These are phyloP conservation scores for Parnassius mnemosyne DNA, from an alignment of 2,888 invertebrate species.

Conservation along the genomic window DNA sequence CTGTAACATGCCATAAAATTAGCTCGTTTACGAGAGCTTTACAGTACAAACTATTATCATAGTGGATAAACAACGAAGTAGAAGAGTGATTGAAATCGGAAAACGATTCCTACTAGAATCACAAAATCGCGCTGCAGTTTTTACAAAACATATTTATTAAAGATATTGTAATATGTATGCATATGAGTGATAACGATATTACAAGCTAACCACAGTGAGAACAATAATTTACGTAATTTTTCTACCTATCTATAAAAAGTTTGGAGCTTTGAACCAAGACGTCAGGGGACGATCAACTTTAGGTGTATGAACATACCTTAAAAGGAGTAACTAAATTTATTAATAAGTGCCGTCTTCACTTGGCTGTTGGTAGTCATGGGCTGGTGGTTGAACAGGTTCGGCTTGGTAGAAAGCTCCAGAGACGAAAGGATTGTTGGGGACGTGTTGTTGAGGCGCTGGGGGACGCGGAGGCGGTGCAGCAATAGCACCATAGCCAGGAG, in stretches of 20 bases:
- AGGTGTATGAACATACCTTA: conserved; percentile 24
- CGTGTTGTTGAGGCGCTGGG: conserved; percentile 81
- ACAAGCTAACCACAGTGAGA: conserved; percentile 44
- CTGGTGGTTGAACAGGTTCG: conserved; percentile 83
- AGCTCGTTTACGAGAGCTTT: too few relatives aligned
- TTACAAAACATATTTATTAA: conserved; percentile 10
- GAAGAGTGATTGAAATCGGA: too few relatives aligned
- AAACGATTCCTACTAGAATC: too few relatives aligned
- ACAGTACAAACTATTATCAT: too few relatives aligned
- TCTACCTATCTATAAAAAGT: conserved; percentile 45
- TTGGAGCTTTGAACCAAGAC: conserved; percentile 16
- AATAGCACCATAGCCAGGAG: conserved; percentile 65
- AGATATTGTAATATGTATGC: conserved; percentile 10
- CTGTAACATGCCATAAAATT: too few relatives aligned
- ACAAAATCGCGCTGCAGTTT: not conserved
- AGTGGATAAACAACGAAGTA: too few relatives aligned
- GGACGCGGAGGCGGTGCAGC: conserved; percentile 64
- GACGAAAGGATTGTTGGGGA: conserved; percentile 80
- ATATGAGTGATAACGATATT: conserved; percentile 30
- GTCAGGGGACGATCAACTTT: conserved; percentile 24
- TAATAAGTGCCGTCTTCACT: conserved; percentile 66
- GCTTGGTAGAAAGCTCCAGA: conserved; percentile 82
- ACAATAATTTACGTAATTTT: conserved; percentile 42
- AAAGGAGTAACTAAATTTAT: conserved; percentile 21
- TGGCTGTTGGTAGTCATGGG: conserved; percentile 76